Base-by-base conservation (phyloP, 2,797 vertebrate species). In the Hydrocynus forskahlii region DNA sequence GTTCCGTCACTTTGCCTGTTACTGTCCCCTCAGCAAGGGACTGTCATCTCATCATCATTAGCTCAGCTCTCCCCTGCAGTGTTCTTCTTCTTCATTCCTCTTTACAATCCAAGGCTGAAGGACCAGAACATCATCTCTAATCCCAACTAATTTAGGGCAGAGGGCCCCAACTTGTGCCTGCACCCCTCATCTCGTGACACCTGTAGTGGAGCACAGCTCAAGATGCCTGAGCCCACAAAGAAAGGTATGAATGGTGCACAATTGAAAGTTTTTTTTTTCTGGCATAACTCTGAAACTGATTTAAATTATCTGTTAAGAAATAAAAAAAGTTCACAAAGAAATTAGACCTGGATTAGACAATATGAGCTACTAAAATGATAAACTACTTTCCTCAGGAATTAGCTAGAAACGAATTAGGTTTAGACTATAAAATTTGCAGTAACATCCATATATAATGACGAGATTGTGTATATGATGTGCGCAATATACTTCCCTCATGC, bases 211-310 rank as follows among this genome's bases (percentile, higher is more conserved):
- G 89, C 88, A 76, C 83, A 92, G 92, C 92, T 93, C 91, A 95
- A 91, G 94, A 99, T 99, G 98, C 98, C 97, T 89, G 98, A 99
- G 94, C 97, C 97, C 90, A 96, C 96, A 84, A 97, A 96, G 92
- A 97, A 97, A 94, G 95, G 97, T 95, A 94, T 85, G 93, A 88
- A 57, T 64, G 10, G 50, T 5, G 40, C 55, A 43, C 10, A 19
- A 62, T 45, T 62, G 52, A 50, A 19, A 54, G n/a, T n/a, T 1
- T 10, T 21, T 9, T 19, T 38, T 19, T 2, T 10, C 4, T 7
- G 29, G 0, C n/a, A 48, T 12, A 69, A 19, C 40, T 68, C 9
- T 4, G 38, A n/a, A 48, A 48, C 64, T 50, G 12, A 10, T 12
- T 13, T 50, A 13, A 43, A 9, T 40, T 43, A 63, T 59, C 3